phyloP scores from a whole-genome alignment of 2,113 vertebrate species.

The Leptodactylus fuscus region DNA sequence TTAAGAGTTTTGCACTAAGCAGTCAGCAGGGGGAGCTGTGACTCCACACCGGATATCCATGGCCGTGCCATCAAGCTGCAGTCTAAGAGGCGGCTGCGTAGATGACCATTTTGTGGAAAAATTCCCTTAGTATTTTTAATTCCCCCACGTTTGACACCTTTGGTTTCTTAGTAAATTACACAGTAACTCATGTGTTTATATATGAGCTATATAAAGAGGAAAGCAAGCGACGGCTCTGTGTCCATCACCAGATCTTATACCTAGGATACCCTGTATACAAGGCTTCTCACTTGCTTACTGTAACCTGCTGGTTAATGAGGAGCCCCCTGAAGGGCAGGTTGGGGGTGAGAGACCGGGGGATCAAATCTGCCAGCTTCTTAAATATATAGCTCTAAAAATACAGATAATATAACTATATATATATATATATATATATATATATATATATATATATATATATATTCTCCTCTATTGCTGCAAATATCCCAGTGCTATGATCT shows the following conservation, averaged over 20 bases:
- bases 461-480: too few relatives aligned
- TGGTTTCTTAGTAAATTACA: not conserved
- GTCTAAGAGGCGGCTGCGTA: not conserved
- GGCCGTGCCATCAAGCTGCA: not conserved
- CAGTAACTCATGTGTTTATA: not conserved
- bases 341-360: not conserved
- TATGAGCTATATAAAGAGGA: not conserved
- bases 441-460: too few relatives aligned
- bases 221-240: not conserved
- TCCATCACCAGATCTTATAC: not conserved
- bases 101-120: not conserved
- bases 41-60: not conserved
- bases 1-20: too few relatives aligned
- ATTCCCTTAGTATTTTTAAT: not conserved
- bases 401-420: not conserved
- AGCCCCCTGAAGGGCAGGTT: not conserved
- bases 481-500: not conserved
- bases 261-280: not conserved
- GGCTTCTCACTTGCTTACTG: not conserved
- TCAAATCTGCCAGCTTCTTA: not conserved
- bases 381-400: not conserved
- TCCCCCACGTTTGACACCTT: not conserved
- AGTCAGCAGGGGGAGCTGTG: slow-evolving; percentile 61
- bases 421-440: too few relatives aligned
- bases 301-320: not conserved